phyloP scores from a whole-genome alignment of 2,888 invertebrate species.

The Cheilosia soror region DNA sequence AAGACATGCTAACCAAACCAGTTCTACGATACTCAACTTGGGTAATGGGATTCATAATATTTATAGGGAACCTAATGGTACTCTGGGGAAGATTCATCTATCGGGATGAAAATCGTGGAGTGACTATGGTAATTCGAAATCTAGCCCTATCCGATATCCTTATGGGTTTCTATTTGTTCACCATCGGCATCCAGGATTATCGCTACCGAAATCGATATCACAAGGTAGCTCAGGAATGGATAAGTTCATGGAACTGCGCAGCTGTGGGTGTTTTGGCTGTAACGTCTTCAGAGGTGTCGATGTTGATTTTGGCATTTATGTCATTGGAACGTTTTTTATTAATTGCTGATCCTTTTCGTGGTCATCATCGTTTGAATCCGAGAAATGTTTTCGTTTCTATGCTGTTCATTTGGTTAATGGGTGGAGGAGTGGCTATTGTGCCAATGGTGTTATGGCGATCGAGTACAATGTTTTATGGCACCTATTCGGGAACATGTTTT shows the following conservation, averaged over 20 bases:
- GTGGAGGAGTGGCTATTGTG: slow-evolving; percentile 86
- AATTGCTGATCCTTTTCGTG: slow-evolving; percentile 86
- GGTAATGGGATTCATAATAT: slow-evolving; percentile 86
- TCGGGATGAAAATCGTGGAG: slow-evolving; percentile 86
- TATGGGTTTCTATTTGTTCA: slow-evolving; percentile 88
- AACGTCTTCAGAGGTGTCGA: slow-evolving; percentile 88
- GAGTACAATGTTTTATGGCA: slow-evolving; percentile 87
- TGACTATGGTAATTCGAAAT: slow-evolving; percentile 87
- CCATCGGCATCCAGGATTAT: slow-evolving; percentile 86
- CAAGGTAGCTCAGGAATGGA: slow-evolving; percentile 86
- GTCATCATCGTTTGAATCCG: slow-evolving; percentile 85
- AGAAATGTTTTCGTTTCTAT: slow-evolving; percentile 85
- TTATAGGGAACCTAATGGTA: slow-evolving; percentile 87
- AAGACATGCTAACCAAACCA: slow-evolving; percentile 86
- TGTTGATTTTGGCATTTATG: slow-evolving; percentile 88
- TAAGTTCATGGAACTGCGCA: slow-evolving; percentile 87
- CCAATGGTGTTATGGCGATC: slow-evolving; percentile 87
- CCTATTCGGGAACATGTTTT: slow-evolving; percentile 88
- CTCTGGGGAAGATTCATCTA: slow-evolving; percentile 86
- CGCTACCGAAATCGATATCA: slow-evolving; percentile 86
- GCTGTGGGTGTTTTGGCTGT: slow-evolving; percentile 87
- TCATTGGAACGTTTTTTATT: slow-evolving; percentile 88
- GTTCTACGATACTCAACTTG: slow-evolving; percentile 86
- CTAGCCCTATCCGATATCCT: slow-evolving; percentile 88
- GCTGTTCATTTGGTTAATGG: slow-evolving; percentile 86